Evolutionary conservation across 2,113 vertebrate species (phyloP).

Genomic region (Piliocolobus tephrosceles): DNA sequence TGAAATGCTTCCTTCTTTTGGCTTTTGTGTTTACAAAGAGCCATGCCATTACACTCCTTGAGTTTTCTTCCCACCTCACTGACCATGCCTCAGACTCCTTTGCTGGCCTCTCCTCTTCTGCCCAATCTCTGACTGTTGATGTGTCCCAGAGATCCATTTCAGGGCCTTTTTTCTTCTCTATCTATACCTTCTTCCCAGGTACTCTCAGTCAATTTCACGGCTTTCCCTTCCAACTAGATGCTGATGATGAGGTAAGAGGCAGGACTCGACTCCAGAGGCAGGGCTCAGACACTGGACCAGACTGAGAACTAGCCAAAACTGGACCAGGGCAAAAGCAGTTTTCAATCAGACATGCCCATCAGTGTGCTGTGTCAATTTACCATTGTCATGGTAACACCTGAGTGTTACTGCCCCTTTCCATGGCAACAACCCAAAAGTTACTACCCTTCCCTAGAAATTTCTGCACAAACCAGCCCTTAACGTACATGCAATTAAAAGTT

Average conservation of each 20-base stretch:
- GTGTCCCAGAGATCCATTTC: background rate
- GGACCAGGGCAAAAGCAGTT: no score
- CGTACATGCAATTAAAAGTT: no score
- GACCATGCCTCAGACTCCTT: background rate
- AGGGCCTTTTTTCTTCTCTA: background rate
- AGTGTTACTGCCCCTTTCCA: no score
- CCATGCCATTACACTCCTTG: background rate
- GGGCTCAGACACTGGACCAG: no score
- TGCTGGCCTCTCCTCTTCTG: background rate
- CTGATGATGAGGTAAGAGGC: background rate
- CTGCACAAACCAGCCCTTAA: no score
- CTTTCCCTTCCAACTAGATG: background rate
- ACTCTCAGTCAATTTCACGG: background rate
- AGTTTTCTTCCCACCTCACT: background rate
- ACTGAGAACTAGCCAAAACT: no score
- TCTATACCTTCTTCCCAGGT: background rate
- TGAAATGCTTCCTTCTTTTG: conserved; percentile 16
- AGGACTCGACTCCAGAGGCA: no score
- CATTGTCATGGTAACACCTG: no score
- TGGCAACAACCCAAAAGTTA: no score
- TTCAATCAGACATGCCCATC: no score
- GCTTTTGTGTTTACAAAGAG: conserved; percentile 13
- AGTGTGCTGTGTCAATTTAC: no score
- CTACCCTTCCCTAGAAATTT: no score
- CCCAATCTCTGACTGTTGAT: background rate